phyloP scores from a whole-genome alignment of 2,888 invertebrate genomes.

The Clusia tigrina region DNA sequence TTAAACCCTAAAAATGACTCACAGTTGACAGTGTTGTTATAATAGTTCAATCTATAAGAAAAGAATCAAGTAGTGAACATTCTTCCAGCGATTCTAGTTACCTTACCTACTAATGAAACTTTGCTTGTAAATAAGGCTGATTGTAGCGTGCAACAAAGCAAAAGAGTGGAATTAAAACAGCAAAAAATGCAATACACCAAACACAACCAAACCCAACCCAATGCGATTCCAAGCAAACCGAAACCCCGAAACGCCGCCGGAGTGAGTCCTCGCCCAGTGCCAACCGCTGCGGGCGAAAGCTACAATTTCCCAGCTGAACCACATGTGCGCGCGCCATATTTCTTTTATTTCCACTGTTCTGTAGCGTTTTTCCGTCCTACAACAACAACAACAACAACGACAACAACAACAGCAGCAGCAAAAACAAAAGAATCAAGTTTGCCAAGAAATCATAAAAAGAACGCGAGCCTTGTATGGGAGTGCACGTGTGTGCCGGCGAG shows the following conservation, averaged over 20 bases:
- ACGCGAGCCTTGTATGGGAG: no score
- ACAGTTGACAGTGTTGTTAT: no score
- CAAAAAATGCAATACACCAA: conserved; percentile 6
- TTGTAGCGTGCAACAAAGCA: background rate
- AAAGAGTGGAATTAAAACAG: background rate
- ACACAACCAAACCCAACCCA: background rate
- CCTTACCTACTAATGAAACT: no score
- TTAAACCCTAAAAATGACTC: no score
- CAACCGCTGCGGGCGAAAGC: no score
- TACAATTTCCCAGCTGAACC: conserved; percentile 13
- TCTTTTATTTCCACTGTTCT: conserved; percentile 5
- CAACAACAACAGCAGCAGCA: conserved; percentile 19
- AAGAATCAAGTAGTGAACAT: no score
- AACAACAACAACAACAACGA: conserved; percentile 20
- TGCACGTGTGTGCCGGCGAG: conserved; percentile 8
- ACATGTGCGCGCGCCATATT: conserved; percentile 32
- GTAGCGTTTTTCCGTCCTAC: background rate
- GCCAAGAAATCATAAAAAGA: conserved; percentile 41
- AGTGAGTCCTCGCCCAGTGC: background rate
- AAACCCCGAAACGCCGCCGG: background rate
- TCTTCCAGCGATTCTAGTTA: no score
- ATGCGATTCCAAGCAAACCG: background rate
- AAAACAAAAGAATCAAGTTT: conserved; percentile 37
- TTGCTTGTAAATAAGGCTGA: no score
- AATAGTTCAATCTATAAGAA: no score